These are phyloP conservation scores for Mus spretus DNA, from an alignment of 2,797 vertebrate genomes.

Conservation along the genomic window DNA sequence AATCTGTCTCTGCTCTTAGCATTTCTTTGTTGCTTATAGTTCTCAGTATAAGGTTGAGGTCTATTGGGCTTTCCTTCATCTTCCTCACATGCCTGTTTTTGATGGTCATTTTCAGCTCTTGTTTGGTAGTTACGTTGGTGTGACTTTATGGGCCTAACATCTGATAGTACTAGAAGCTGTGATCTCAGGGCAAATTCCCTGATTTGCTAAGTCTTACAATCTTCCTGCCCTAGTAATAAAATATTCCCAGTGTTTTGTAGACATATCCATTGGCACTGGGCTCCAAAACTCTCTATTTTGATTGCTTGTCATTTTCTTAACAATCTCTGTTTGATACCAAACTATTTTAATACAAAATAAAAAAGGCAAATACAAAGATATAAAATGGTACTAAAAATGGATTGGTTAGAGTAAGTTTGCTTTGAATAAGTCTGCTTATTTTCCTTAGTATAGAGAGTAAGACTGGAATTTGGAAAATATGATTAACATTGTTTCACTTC, in stretches of 20 bases:
- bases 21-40: background rate
- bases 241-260: background rate
- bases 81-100: background rate
- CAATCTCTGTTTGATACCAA: background rate
- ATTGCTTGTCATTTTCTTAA: background rate
- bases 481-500: background rate
- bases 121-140: background rate
- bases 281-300: background rate
- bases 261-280: background rate
- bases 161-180: background rate
- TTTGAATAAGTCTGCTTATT: background rate
- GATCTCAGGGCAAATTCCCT: background rate
- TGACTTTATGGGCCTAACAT: background rate
- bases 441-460: background rate
- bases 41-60: background rate
- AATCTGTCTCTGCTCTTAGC: background rate
- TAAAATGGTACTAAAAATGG: background rate
- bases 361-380: background rate
- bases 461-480: background rate
- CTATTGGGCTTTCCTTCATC: background rate
- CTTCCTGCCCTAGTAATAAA: background rate
- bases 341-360: background rate
- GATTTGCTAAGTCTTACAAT: background rate
- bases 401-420: accelerated
- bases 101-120: background rate